Conservation (phyloP, 2,888 invertebrate species). For the Nomada flava region DNA sequence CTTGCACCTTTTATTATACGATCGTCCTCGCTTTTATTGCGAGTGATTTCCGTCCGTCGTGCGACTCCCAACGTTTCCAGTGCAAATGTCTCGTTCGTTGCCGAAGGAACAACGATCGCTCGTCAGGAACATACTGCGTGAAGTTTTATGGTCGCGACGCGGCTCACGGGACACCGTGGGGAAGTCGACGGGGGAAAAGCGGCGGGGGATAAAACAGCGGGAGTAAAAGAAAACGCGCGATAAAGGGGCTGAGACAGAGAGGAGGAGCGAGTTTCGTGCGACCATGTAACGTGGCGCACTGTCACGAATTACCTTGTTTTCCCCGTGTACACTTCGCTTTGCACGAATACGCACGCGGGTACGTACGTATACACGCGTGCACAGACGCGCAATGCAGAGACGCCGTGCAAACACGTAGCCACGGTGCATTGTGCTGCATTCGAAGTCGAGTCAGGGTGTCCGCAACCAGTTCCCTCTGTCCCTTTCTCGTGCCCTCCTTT, state of each 20-base stretch:
- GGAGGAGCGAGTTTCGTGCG: conserved; percentile 35
- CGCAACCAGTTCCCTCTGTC: conserved; percentile 52
- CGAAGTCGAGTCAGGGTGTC: conserved; percentile 62
- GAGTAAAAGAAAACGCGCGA: background rate
- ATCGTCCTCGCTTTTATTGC: conserved; percentile 21
- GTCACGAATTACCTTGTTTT: conserved; percentile 72
- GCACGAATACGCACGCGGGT: conserved; percentile 44
- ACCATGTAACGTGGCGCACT: conserved; percentile 51
- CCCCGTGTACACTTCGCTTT: conserved; percentile 50
- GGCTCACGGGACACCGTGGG: conserved; percentile 13
- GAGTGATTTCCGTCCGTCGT: background rate
- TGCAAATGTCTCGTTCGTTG: conserved; percentile 19
- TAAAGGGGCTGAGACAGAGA: conserved; percentile 14
- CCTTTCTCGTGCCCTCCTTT: conserved; percentile 3
- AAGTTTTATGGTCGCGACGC: conserved; percentile 10
- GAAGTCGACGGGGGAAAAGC: conserved; percentile 28
- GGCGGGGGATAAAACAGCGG: conserved; percentile 10
- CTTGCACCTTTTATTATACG: background rate
- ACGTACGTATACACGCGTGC: conserved; percentile 46
- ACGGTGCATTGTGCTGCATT: conserved; percentile 56
- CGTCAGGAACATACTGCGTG: background rate
- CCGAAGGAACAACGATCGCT: too few relatives aligned
- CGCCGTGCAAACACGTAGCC: conserved; percentile 50
- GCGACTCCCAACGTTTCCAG: conserved; percentile 10
- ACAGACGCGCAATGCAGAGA: background rate